These are phyloP conservation scores for Leptopterna dolabrata DNA, from an alignment of 2,888 invertebrate genomes.

Conservation along the genomic window DNA sequence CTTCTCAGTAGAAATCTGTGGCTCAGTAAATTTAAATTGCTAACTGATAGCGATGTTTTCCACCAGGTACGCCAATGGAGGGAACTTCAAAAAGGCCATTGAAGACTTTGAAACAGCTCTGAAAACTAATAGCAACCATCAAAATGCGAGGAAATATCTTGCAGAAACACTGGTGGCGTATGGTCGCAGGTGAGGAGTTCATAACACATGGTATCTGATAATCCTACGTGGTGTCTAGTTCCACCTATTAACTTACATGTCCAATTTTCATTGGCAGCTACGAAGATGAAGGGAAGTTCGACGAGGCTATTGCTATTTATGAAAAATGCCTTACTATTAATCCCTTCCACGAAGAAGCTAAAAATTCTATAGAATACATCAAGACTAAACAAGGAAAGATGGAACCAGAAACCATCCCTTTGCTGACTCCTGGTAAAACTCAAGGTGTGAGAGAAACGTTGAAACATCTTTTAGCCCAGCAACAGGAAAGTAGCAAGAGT, in stretches of 20 bases:
- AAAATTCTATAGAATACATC: constrained; percentile 83
- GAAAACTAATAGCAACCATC: constrained; percentile 87
- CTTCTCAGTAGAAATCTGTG: too few species aligned
- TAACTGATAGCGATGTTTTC: not conserved
- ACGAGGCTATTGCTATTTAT: constrained; percentile 86
- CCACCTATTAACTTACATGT: not conserved
- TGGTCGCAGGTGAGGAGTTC: constrained; percentile 72
- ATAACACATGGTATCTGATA: not conserved
- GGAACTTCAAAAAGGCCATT: constrained; percentile 92
- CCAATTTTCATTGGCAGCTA: constrained; percentile 70
- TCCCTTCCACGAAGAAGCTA: constrained; percentile 89
- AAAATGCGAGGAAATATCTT: constrained; percentile 93
- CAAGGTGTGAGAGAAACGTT: constrained; percentile 76
- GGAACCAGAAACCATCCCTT: constrained; percentile 69
- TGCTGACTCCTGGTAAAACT: constrained; percentile 71
- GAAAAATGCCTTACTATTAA: constrained; percentile 85
- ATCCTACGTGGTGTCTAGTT: too few species aligned
- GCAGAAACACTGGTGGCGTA: constrained; percentile 91
- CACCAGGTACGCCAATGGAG: constrained; percentile 85
- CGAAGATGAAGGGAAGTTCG: constrained; percentile 86
- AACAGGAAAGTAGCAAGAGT: constrained; percentile 66
- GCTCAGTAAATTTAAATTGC: not conserved
- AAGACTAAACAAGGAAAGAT: constrained; percentile 72
- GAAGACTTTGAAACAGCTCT: constrained; percentile 94
- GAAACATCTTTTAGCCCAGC: constrained; percentile 73